Conservation (phyloP, 2,113 vertebrate species). For the Eira barbara region DNA sequence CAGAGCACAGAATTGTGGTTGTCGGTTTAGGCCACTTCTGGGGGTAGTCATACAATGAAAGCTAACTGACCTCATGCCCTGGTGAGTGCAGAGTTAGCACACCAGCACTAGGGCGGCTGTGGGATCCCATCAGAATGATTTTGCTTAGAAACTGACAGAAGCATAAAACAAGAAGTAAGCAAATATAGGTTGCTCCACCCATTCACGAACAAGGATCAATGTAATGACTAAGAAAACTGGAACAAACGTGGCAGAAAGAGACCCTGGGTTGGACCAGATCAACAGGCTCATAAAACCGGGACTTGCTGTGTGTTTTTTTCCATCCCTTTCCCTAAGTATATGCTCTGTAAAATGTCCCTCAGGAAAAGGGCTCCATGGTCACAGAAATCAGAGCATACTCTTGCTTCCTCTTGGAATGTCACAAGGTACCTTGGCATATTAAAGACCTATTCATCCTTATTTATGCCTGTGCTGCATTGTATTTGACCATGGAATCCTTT, state of each 20-base stretch:
- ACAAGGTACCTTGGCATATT: neutral
- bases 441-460: neutral
- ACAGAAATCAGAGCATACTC: neutral
- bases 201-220: neutral
- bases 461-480: conserved; percentile 18
- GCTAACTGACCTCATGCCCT: neutral
- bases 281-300: neutral
- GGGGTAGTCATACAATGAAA: neutral
- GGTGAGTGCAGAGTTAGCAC: neutral
- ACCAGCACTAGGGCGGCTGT: neutral
- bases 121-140: neutral
- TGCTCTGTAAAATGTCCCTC: neutral
- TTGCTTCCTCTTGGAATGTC: conserved; percentile 21
- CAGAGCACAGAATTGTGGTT: neutral
- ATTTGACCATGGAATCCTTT: conserved; percentile 13
- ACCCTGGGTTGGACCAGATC: neutral
- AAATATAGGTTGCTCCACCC: neutral
- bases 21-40: neutral
- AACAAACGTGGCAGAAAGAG: neutral
- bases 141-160: neutral
- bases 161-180: neutral
- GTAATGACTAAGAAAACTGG: neutral
- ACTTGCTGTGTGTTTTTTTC: neutral
- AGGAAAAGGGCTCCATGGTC: neutral
- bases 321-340: neutral